Base-by-base conservation (phyloP, 2,888 invertebrate species). In the Scelioninae gen. 1 region DNA sequence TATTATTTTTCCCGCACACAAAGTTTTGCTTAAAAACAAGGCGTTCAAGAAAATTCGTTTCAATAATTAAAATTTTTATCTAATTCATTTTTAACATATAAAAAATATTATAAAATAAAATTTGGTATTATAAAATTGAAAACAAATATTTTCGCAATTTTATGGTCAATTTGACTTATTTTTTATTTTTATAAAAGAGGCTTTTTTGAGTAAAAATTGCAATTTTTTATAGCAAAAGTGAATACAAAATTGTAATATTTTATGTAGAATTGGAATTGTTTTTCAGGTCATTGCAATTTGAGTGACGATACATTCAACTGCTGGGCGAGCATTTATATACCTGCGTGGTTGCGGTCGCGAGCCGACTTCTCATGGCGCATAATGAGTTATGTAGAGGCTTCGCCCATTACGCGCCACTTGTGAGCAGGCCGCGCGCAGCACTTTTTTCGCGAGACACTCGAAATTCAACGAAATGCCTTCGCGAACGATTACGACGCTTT, bases 251-350 rank as follows among this genome's bases (percentile, higher is more conserved):
- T 23, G 1, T 23, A 23, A 23, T 23, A 23, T 23, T 23, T 23
- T 23, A 4, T 23, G 23, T 23, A 2, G 4, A 23, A 23, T 23
- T 23, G 1, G 4, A 29, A 13, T 49, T 49, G 23, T 51, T 85
- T 85, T 87, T 85, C 78, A 78, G 84, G 86, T 86, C 86, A 78
- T 29, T 8, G 43, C 34, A 65, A 58, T 63, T 69, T 53, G 6
- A 49, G 23, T 43, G 38, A 53, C 32, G 32, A 79, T 56, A 79
- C 43, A 63, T 65, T 49, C 32, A 31, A 81, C 76, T 77, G 47
- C 49, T 45, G 16, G 9, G 58, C 32, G 10, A 49, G 38, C 60
- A 72, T 66, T 47, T 56, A 60, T 51, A 34, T 9, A n/a, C 9
- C 23, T 8, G 32, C 45, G 60, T 55, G 34, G 43, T 51, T 45